phyloP scores from a whole-genome alignment of 2,113 vertebrate species.

The Heliornis fulica region DNA sequence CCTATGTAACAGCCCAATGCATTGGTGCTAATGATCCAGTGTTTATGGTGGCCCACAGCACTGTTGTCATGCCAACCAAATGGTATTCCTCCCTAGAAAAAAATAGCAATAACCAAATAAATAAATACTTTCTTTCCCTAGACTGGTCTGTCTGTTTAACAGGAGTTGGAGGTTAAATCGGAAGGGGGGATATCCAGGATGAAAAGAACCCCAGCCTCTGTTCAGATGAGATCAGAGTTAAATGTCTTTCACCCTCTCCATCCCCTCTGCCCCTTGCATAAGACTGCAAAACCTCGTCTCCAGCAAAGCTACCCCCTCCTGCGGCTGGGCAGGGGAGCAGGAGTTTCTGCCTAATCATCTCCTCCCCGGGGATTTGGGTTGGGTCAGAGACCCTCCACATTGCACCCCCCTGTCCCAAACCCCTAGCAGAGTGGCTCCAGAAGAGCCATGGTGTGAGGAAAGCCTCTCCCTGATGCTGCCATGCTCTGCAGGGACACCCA shows the following conservation, averaged over 20 bases:
- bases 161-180: conserved; percentile 7
- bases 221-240: neutral
- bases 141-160: neutral
- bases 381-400: neutral
- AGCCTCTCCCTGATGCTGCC: neutral
- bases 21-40: conserved; percentile 52
- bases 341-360: neutral
- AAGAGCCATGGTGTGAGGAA: neutral
- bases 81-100: conserved; percentile 12
- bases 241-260: neutral
- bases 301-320: neutral
- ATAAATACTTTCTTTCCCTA: conserved; percentile 32
- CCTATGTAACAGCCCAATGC: conserved; percentile 3
- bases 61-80: conserved; percentile 37
- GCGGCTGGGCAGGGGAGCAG: neutral
- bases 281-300: neutral
- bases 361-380: neutral
- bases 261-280: neutral
- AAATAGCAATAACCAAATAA: conserved; percentile 53
- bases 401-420: neutral
- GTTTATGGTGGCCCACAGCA: conserved; percentile 52
- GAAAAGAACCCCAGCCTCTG: neutral
- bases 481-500: accelerated
- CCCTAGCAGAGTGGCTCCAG: neutral
- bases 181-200: neutral